These are phyloP conservation scores for Merluccius polli DNA, from an alignment of 2,797 vertebrate species.

Conservation along the genomic window DNA sequence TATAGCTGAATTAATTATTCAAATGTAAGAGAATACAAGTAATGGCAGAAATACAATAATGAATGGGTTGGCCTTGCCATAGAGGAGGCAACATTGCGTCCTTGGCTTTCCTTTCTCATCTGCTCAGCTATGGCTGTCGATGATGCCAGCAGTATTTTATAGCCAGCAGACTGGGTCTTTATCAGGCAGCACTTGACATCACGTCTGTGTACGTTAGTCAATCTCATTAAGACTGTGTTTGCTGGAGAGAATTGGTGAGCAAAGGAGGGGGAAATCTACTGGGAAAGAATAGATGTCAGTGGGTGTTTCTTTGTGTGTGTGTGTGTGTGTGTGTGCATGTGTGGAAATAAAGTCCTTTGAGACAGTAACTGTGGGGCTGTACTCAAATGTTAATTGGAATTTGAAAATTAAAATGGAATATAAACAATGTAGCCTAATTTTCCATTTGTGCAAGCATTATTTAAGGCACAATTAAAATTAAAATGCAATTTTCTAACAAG, in stretches of 20 bases:
- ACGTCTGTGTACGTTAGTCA: not conserved
- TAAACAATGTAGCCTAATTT: too few relatives aligned
- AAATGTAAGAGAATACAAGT: not conserved
- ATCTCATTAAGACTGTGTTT: slow-evolving; percentile 18
- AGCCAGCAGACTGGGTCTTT: not conserved
- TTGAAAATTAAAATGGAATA: too few relatives aligned
- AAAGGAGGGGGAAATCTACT: not conserved
- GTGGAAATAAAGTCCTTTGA: too few relatives aligned
- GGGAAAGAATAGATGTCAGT: not conserved
- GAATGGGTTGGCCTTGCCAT: not conserved
- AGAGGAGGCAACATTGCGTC: not conserved
- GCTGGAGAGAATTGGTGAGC: slow-evolving; percentile 7
- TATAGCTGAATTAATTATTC: not conserved
- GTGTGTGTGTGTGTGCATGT: not conserved
- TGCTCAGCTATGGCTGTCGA: not conserved
- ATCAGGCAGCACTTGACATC: slow-evolving; percentile 2
- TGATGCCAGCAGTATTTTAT: slow-evolving; percentile 4
- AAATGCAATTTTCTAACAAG: too few relatives aligned
- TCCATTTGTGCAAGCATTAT: too few relatives aligned
- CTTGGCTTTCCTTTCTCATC: slow-evolving; percentile 4
- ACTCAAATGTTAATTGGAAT: too few relatives aligned
- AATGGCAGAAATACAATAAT: not conserved
- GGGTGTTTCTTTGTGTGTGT: not conserved
- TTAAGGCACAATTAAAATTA: too few relatives aligned
- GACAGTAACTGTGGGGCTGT: too few relatives aligned